phyloP scores from a whole-genome alignment of 2,113 vertebrate genomes.

The Motacilla tschutschensis region DNA sequence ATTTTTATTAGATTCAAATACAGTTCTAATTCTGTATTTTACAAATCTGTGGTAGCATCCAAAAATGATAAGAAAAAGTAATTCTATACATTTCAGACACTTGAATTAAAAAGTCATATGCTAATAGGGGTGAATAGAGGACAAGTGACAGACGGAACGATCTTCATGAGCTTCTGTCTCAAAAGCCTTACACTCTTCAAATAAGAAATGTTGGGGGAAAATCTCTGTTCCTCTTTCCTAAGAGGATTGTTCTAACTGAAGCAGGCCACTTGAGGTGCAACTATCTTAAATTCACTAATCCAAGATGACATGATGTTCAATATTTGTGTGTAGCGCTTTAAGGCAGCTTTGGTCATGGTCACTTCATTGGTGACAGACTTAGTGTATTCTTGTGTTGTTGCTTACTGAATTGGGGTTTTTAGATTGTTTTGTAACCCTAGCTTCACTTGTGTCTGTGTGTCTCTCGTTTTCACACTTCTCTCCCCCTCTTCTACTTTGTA shows the following conservation, averaged over 20 bases:
- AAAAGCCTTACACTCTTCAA: neutral
- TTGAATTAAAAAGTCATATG: neutral
- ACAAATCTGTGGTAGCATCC: neutral
- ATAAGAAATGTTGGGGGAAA: neutral
- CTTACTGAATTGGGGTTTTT: neutral
- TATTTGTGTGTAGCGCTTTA: neutral
- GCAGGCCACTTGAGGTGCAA: neutral
- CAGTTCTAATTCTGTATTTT: neutral
- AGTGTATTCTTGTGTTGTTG: neutral
- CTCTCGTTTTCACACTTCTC: neutral
- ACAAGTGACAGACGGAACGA: neutral
- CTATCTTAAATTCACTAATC: neutral
- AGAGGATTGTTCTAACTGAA: neutral
- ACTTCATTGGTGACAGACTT: neutral
- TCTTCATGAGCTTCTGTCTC: neutral
- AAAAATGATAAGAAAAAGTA: neutral
- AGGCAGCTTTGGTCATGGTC: neutral
- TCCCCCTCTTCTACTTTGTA: neutral
- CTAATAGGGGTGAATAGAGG: neutral
- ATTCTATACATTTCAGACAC: neutral
- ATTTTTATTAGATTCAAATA: neutral
- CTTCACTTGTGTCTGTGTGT: neutral
- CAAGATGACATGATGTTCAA: fast-evolving
- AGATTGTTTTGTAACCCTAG: neutral
- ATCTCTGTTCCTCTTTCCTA: neutral